A percentile compares a stretch with the other conserved stretches of the same genome.
phyloP scores from a whole-genome alignment of 2,113 vertebrate species.

The Anhinga rufa region DNA sequence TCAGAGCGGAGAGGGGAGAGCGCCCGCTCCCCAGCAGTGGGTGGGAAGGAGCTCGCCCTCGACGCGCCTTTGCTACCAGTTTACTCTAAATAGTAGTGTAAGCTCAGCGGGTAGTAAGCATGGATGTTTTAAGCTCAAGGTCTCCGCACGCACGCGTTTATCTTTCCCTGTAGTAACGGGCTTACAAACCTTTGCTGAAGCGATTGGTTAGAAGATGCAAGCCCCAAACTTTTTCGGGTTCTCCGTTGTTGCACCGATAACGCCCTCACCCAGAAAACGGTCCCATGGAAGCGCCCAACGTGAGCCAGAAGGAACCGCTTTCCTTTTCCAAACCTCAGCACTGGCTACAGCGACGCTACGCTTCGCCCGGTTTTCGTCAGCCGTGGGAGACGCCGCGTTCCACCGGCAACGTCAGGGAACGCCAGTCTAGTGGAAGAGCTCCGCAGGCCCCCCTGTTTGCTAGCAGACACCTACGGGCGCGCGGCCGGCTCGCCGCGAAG shows the following conservation, averaged over 20 bases:
- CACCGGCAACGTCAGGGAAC: no score
- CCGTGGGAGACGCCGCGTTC: no score
- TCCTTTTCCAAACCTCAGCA: background rate
- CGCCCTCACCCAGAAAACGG: fast-evolving
- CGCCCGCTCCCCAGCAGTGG: background rate
- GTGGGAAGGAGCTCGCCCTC: background rate
- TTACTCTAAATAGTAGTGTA: background rate
- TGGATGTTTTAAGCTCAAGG: background rate
- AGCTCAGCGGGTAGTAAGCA: background rate
- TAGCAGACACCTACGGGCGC: no score
- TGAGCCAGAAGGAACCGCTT: background rate
- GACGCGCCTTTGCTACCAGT: background rate
- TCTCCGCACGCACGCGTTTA: background rate
- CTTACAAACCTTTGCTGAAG: background rate
- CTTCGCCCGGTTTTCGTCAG: no score
- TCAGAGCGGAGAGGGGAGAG: background rate
- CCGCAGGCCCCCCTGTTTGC: fast-evolving
- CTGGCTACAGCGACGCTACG: no score
- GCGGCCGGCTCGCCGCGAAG: no score
- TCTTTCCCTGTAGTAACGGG: background rate
- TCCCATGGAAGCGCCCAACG: fast-evolving
- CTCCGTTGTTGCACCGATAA: no score
- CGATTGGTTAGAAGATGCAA: background rate
- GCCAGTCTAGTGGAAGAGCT: fast-evolving
- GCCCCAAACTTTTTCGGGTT: no score